Percentiles rank a stretch among this genome's conserved stretches.
Evolutionary conservation across 1,140 invertebrate species (phyloP).

Genomic region (Sminthurinus signatus): DNA sequence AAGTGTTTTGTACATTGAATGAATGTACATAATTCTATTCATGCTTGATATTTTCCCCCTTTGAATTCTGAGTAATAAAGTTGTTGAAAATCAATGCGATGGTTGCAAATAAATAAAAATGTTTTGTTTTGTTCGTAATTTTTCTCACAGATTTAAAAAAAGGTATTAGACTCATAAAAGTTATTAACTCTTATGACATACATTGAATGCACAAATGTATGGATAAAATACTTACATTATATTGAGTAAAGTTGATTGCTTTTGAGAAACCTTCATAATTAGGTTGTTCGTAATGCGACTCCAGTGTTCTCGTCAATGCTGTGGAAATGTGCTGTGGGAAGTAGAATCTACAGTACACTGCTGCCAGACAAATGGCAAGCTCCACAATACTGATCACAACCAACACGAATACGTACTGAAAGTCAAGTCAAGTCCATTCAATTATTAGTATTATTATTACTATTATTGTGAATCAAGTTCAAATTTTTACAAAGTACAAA

Average conservation of each 20-base stretch:
- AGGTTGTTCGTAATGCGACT: constrained; percentile 47
- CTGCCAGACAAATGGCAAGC: constrained; percentile 40
- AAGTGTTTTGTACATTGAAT: too few relatives aligned
- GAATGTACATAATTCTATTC: too few relatives aligned
- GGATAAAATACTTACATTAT: constrained; percentile 47
- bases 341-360: constrained; percentile 44
- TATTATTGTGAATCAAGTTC: constrained; percentile 1
- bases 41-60: too few relatives aligned
- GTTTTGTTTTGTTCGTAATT: too few relatives aligned
- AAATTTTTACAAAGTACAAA: constrained; percentile 11
- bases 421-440: not conserved
- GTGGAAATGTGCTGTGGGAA: constrained; percentile 47
- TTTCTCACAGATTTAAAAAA: too few relatives aligned
- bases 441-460: too few relatives aligned
- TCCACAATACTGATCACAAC: constrained; percentile 46
- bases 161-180: too few relatives aligned
- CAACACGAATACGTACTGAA: constrained; percentile 51
- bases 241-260: constrained; percentile 52
- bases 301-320: constrained; percentile 46
- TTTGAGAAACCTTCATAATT: constrained; percentile 47
- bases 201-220: not conserved
- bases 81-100: too few relatives aligned
- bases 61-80: too few relatives aligned
- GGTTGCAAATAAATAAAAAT: too few relatives aligned
- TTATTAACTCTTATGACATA: too few relatives aligned